Evolutionary conservation across 2,888 invertebrate species (phyloP), one percentile per base, ranked within the genome.

Genomic region (Diaprepes abbreviatus): DNA sequence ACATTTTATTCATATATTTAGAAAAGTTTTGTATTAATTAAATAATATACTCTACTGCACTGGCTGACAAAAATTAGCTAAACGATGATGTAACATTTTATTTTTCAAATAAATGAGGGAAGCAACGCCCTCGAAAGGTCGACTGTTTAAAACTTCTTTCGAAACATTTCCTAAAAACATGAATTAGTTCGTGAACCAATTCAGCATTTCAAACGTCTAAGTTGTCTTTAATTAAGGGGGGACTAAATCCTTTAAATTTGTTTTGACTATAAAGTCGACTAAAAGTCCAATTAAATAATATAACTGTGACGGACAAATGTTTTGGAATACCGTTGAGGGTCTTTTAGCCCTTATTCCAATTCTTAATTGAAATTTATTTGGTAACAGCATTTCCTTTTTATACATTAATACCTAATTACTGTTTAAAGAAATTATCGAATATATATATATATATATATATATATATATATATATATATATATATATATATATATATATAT

Each of bases 191-290:
- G 48, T 50, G 48, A 50, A 50, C 48, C 48, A 28, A 50, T 50
- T 50, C 28, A 50, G 48, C 24, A 50, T 28, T 50, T 50, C 7
- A 50, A 50, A 28, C 28, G 48, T 50, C 16, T 50, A 19, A 55
- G 40, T 64, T 64, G 24, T 38, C 63, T 63, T 63, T 63, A 63
- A 63, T 63, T 63, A 63, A n/a, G 28, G 40, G 58, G 52, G 38
- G 28, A 28, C 35, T 19, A 48, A 60, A 60, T 33, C 59, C 48
- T 14, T 58, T 58, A 58, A 50, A 63, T 63, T 54, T 64, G 64
- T 55, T 64, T 33, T 31, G 21, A 52, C 24, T 28, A 36, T 60
- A 48, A 48, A 50, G 50, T 38, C 48, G 38, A 36, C 35, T 50
- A 50, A 50, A 50, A 50, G 36, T 64, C 54, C 55, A 54, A 64